Conservation (phyloP, 64 coral and sea anemone species). For the Dendronephthya gigantea region DNA sequence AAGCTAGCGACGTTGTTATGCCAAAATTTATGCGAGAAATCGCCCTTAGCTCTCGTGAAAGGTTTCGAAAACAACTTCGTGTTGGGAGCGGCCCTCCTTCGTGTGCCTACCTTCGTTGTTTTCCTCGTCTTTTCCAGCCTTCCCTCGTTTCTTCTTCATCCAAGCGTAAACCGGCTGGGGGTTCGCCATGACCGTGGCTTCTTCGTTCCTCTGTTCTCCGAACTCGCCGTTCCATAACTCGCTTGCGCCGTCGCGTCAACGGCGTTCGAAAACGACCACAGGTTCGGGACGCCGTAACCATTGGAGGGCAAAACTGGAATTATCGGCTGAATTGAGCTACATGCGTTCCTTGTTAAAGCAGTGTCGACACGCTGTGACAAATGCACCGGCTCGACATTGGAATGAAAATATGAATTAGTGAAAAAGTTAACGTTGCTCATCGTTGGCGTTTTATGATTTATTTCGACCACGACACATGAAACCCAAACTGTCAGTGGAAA, state of each 20-base stretch:
- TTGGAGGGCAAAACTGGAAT: neutral
- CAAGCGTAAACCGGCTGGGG: neutral
- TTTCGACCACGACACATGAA: slow-evolving; percentile 14
- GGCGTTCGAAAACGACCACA: neutral
- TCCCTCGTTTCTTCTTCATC: slow-evolving; percentile 9
- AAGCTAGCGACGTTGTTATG: too few species aligned
- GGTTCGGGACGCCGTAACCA: neutral
- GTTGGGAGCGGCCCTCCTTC: neutral
- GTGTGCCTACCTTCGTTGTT: neutral
- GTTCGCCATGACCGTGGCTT: neutral
- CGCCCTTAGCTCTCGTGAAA: too few species aligned
- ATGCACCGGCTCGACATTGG: neutral
- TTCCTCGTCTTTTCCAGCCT: neutral
- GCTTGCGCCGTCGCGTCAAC: neutral
- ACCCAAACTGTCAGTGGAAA: slow-evolving; percentile 10
- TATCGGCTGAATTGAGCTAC: neutral
- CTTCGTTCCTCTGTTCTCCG: neutral
- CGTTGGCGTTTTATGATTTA: slow-evolving; percentile 26
- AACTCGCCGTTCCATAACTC: neutral
- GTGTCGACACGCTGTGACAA: slow-evolving; percentile 16
- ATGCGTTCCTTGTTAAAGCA: slow-evolving; percentile 10
- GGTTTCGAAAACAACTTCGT: neutral
- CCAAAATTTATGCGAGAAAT: too few species aligned
- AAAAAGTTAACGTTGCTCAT: slow-evolving; percentile 19
- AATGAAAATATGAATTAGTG: slow-evolving; percentile 22